phyloP scores from a whole-genome alignment of 2,888 invertebrate genomes.

The Pegoplata infirma region DNA sequence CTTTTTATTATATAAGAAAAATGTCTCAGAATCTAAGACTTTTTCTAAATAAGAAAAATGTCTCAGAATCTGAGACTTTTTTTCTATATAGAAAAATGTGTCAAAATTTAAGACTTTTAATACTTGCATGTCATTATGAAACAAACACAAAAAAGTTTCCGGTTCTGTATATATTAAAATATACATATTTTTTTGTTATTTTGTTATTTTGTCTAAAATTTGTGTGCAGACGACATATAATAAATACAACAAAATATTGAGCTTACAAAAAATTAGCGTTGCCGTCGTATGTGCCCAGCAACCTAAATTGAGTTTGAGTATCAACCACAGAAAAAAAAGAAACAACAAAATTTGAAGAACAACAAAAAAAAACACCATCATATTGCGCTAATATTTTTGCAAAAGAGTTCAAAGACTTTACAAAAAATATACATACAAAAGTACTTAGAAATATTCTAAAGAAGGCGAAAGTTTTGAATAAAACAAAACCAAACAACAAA shows the following conservation, averaged over 20 bases:
- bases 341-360: not conserved
- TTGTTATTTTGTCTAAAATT: slow-evolving; percentile 1
- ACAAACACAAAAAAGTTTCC: slow-evolving; percentile 3
- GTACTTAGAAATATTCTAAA: too few relatives aligned
- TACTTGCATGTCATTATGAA: not conserved
- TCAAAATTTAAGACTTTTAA: too few relatives aligned
- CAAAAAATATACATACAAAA: slow-evolving; percentile 12
- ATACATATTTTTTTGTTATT: slow-evolving; percentile 6
- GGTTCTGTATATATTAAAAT: slow-evolving; percentile 24
- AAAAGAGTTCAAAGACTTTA: slow-evolving; percentile 38
- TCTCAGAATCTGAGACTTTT: too few relatives aligned
- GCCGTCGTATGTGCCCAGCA: slow-evolving; percentile 43
- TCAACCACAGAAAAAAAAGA: slow-evolving; percentile 24
- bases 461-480: slow-evolving; percentile 49
- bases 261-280: not conserved
- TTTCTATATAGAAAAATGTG: too few relatives aligned
- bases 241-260: not conserved
- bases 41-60: too few relatives aligned
- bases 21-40: too few relatives aligned
- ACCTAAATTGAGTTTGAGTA: slow-evolving; percentile 31
- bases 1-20: too few relatives aligned
- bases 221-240: slow-evolving; percentile 21
- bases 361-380: not conserved
- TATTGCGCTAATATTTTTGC: slow-evolving; percentile 20
- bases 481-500: too few relatives aligned